Evolutionary conservation across 2,797 vertebrate species (phyloP), one percentile per base, ranked within the genome.

Genomic region (Manis crassicaudata): DNA sequence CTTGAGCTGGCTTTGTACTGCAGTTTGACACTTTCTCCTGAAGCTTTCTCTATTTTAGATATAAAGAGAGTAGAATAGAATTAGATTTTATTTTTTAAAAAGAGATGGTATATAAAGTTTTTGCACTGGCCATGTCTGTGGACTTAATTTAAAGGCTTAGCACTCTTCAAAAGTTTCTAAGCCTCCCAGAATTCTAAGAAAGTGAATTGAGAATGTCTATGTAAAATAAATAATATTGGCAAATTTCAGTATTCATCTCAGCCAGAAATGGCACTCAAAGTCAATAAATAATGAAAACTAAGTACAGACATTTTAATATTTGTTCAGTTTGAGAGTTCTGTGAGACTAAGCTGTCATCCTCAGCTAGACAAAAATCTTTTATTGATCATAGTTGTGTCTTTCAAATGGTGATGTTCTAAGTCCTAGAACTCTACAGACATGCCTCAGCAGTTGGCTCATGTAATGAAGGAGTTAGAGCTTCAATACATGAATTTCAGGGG

Each of bases 1-100:
- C 81, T 73, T 68, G 70, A 87, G 85, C 23, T 96, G 68, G 50
- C 52, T 94, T 98, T 90, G 73, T 54, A 23, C 56, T 75, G 3
- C 81, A 37, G 68, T 80, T 97, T 98, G 96, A 95, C 93, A 95
- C 37, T 80, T 81, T 68, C 23, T 40, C 76, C 86, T 94, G 62
- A 94, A 90, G 70, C 37, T 52, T 92, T 91, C 95, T 95, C 81
- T 84, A 62, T 76, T 93, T 95, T 90, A 60, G 27, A 80, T 88
- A 86, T 81, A 96, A 89, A 94, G 63, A 90, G 54, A 96, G 25
- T 92, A 3, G 58, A 93, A 72, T 65, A 79, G 27, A 94, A 89
- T 85, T 90, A 96, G 52, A 86, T 54, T 60, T 70, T 82, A n/a
- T 82, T 84, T 92, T 32, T 43, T 87, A 87, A 83, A 81, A 95